Evolutionary conservation across 2,113 vertebrate genomes (phyloP).

Genomic region (Bubo blakistoni): DNA sequence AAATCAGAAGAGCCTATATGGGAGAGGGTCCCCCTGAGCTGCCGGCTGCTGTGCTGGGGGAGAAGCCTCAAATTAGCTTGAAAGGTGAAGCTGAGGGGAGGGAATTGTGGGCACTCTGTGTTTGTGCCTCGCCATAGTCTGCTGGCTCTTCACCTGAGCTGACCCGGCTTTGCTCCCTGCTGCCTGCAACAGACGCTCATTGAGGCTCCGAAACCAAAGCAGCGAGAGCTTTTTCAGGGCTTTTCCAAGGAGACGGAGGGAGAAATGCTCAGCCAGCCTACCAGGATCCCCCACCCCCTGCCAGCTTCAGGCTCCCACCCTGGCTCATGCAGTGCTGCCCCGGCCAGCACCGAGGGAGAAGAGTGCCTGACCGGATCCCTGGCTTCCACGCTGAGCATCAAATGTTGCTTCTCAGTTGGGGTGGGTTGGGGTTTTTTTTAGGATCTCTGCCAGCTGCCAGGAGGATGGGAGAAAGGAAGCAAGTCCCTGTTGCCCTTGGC

Average conservation of each 20-base stretch:
- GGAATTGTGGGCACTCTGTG: not conserved
- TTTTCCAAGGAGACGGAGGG: not conserved
- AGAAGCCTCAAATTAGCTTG: not conserved
- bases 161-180: not conserved
- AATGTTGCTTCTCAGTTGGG: not conserved
- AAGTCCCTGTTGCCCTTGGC: not conserved
- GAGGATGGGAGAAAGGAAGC: not conserved
- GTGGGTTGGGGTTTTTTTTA: not conserved
- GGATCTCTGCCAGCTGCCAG: not conserved
- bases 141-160: not conserved
- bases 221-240: not conserved
- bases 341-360: not conserved
- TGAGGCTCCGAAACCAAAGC: not conserved
- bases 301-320: not conserved
- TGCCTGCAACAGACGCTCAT: not conserved
- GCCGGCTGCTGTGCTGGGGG: not conserved
- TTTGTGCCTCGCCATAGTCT: not conserved
- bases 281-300: not conserved
- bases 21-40: not conserved
- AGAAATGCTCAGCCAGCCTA: not conserved
- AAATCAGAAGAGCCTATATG: fast-evolving
- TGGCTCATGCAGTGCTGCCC: not conserved
- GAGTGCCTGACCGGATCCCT: not conserved
- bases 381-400: not conserved
- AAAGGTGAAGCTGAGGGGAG: too few species aligned